These are phyloP conservation scores for Crocodylus rhombifer DNA, from an alignment of 2,797 vertebrate species.

Conservation along the genomic window DNA sequence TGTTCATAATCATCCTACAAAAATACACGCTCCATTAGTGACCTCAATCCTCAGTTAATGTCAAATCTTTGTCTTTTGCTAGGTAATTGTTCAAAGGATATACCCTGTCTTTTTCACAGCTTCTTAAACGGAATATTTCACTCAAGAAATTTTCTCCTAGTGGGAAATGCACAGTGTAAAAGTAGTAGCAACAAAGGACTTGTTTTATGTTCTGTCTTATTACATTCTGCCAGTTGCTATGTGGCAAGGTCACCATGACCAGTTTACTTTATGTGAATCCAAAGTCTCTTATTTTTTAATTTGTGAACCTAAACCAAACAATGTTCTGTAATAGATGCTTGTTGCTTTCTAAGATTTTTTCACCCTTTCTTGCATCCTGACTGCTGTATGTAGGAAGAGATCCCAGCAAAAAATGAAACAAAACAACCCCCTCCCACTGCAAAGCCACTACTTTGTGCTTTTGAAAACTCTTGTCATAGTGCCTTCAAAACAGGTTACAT, in stretches of 20 bases:
- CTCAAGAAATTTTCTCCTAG: neutral
- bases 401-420: neutral
- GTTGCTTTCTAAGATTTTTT: neutral
- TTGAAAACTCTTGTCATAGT: neutral
- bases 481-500: neutral
- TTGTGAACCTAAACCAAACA: neutral
- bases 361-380: neutral
- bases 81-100: slow-evolving; percentile 16
- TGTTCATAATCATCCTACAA: neutral
- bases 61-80: neutral
- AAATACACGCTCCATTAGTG: neutral
- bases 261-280: neutral
- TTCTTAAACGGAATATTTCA: neutral
- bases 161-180: neutral
- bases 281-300: neutral
- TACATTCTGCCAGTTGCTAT: neutral
- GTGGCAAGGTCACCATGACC: neutral
- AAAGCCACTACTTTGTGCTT: neutral
- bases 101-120: neutral
- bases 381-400: neutral
- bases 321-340: neutral
- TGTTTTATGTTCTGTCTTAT: neutral
- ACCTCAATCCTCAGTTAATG: neutral
- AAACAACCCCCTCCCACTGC: neutral
- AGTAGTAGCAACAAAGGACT: neutral